A percentile compares a stretch with the other conserved stretches of the same genome.
Conservation (phyloP, 2,797 vertebrate species). For the Limosa lapponica region DNA sequence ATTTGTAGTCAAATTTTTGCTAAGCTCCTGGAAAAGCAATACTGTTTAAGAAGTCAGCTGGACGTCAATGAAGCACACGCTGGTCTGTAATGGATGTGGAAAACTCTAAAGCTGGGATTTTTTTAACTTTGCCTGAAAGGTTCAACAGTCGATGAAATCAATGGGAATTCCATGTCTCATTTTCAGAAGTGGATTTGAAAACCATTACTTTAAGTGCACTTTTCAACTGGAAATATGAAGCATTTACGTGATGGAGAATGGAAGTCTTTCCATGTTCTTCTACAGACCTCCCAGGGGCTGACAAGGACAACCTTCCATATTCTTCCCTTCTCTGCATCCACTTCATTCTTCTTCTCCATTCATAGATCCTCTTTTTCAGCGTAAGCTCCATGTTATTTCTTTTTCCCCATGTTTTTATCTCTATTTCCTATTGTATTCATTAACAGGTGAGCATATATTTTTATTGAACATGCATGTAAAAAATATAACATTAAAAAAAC, state of each 20-base stretch:
- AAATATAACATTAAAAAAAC: background rate
- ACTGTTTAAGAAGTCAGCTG: background rate
- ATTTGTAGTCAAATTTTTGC: background rate
- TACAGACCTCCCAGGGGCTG: background rate
- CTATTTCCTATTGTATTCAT: background rate
- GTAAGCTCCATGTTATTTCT: background rate
- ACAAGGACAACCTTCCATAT: background rate
- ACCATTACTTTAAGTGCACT: background rate
- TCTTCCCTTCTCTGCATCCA: background rate
- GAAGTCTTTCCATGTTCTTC: background rate
- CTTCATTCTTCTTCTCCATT: background rate
- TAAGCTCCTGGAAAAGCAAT: background rate
- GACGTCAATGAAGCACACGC: rapidly evolving
- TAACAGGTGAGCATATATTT: background rate
- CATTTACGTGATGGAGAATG: background rate
- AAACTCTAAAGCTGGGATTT: background rate
- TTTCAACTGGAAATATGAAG: background rate
- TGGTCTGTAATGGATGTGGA: background rate
- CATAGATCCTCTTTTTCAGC: background rate
- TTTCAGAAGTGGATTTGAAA: background rate
- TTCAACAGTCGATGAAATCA: background rate
- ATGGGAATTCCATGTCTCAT: background rate
- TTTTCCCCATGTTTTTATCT: background rate
- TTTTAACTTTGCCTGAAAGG: background rate
- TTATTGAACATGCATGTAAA: background rate